Base-by-base conservation (phyloP, 2,797 vertebrate genomes). In the Chrysocyon brachyurus region DNA sequence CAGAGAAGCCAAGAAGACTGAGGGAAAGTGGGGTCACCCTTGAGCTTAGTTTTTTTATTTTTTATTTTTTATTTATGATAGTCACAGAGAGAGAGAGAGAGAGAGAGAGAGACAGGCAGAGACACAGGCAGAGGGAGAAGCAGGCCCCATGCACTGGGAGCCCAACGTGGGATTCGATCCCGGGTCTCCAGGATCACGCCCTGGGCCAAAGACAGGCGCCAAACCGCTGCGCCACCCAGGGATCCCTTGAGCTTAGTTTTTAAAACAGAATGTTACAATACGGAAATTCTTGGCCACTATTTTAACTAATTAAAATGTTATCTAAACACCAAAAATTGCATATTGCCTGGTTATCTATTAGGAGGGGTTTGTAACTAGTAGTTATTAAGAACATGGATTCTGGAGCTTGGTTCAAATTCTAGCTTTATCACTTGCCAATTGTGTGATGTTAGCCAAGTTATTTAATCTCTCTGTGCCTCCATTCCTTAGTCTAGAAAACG, bases 221-320 rank as follows among this genome's bases (percentile, higher is more conserved):
- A 33, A 33, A 33, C 33, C 33, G 33, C 33, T 33, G 33, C 33
- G 33, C 33, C 33, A 33, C 33, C 33, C 33, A 33, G 33, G 33
- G 33, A 33, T 33, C 8, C 9, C 7, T 63, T 33, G 57, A 87
- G 33, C 28, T 94, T 52, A 31, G 46, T 63, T 94, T 96, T 81
- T 22, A 72, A 94, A 96, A 52, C 10, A 82, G 5, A 81, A 6
- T 61, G 46, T 90, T 94, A 95, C 95, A 93, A 92, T 73, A 75
- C 49, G 64, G 73, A 92, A 84, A 81, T 72, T 63, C 3, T 78
- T 72, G 3, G 36, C 19, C 75, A 59, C 3, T 90, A 8, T 61
- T 89, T 88, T 63, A 90, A 81, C 49, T 46, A 52, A 16, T 82
- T 68, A 84, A 89, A 94, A 2, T 56, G 26, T 78, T 77, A 19